Evolutionary conservation across 2,797 vertebrate species (phyloP), one percentile per base, ranked within the genome.

Genomic region (Epinephelus awoara): DNA sequence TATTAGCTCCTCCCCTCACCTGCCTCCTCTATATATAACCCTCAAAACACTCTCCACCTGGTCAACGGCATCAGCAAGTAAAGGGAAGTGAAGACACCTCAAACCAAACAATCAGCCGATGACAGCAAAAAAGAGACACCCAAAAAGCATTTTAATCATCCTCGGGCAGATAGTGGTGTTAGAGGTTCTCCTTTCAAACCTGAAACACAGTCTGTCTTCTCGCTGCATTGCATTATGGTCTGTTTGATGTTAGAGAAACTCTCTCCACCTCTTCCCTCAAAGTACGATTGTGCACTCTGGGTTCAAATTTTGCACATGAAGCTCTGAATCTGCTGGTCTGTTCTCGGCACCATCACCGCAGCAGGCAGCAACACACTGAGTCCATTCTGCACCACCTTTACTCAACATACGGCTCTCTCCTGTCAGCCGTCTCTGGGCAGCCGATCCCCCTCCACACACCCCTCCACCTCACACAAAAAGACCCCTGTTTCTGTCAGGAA

Each of bases 401-500:
- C 25, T 74, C 58, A 57, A 68, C 85, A 61, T 68, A 73, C 82
- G 79, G 64, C 25, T 38, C 72, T 58, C 65, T 85, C 75, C 82
- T 44, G 83, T 89, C 34, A 52, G 59, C 69, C 72, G 34, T 34
- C 34, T 34, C 34, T 34, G 34, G 34, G 34, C 34, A 34, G 34
- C 34, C 52, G 19, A 42, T n/a, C 50, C 71, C 49, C 49, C 52
- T 2, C 71, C 2, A 19, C 50, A 7, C 75, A 27, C 34, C 68
- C 71, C 58, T 64, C 27, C 9, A 42, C 1, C 61, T 1, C 40
- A 47, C 80, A 95, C 95, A 96, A 93, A 93, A 91, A 93, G 89
- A 83, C 63, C 89, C 92, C 94, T 95, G 95, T 96, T 88, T 76
- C 86, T 86, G 69, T 73, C 80, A 89, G 92, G 90, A 90, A 88